Evolutionary conservation across 1,140 invertebrate species (phyloP).

Genomic region (Drosophila tani): DNA sequence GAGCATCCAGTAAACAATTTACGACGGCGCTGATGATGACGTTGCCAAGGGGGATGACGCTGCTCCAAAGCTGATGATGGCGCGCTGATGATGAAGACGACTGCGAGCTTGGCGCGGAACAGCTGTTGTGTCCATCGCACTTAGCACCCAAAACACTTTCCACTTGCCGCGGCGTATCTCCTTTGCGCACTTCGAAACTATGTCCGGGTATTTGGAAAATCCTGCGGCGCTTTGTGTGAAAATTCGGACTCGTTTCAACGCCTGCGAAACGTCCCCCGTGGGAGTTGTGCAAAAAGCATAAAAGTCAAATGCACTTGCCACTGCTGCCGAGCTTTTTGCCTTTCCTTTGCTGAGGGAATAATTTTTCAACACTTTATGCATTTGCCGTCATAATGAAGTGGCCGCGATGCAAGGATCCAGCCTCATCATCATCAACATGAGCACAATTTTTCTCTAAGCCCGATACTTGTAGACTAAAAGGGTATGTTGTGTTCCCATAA

Average conservation of each 20-base stretch:
- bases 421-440: conserved; percentile 44
- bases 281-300: conserved; percentile 65
- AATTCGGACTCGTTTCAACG: conserved; percentile 80
- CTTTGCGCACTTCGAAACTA: conserved; percentile 67
- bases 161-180: conserved; percentile 42
- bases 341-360: conserved; percentile 66
- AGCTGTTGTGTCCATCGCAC: conserved; percentile 63
- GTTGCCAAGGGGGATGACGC: conserved; percentile 55
- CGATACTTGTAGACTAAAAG: not conserved
- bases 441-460: conserved; percentile 68
- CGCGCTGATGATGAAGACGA: conserved; percentile 44
- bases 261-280: conserved; percentile 55
- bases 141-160: conserved; percentile 62
- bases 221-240: conserved; percentile 76
- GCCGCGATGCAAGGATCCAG: conserved; percentile 35
- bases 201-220: conserved; percentile 63
- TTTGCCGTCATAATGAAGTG: conserved; percentile 80
- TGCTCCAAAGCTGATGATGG: conserved; percentile 29
- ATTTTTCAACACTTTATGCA: conserved; percentile 80
- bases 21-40: conserved; percentile 80
- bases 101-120: conserved; percentile 11
- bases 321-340: conserved; percentile 31
- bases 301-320: conserved; percentile 80
- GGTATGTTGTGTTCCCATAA: conserved; percentile 19
- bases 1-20: conserved; percentile 82